These are phyloP conservation scores for Trididemnum nubilum DNA, from an alignment of 23 tunicate genomes.

Conservation along the genomic window DNA sequence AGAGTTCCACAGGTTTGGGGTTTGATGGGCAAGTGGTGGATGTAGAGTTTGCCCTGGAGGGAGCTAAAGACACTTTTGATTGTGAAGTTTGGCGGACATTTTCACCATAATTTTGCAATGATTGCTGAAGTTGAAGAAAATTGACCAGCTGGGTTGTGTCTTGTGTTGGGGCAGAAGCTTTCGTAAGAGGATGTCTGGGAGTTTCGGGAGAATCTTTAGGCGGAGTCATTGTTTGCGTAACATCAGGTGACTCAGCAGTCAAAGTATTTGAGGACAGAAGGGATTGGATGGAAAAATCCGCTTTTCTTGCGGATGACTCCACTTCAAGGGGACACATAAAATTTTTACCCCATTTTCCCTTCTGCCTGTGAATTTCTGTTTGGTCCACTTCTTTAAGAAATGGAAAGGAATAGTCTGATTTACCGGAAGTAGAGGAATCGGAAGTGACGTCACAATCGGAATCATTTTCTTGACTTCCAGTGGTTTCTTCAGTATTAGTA, in stretches of 20 bases:
- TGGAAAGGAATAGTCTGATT: background rate
- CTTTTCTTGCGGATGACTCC: slow-evolving; percentile 4
- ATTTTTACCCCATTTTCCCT: background rate
- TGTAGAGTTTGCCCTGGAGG: background rate
- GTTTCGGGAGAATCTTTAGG: background rate
- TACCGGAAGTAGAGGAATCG: background rate
- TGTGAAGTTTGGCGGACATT: background rate
- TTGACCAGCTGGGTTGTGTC: background rate
- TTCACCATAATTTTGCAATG: background rate
- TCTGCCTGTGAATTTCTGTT: background rate
- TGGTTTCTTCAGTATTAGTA: background rate
- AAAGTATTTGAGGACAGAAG: slow-evolving; percentile 9
- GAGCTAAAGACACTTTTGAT: background rate
- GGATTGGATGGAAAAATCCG: slow-evolving; percentile 48
- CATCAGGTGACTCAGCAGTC: background rate
- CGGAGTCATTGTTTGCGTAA: background rate
- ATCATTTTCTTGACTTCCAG: background rate
- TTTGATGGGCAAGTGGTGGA: background rate
- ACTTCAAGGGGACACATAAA: background rate
- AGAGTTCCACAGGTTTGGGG: background rate
- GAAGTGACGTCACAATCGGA: slow-evolving; percentile 39
- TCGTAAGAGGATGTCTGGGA: background rate
- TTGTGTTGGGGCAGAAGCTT: background rate
- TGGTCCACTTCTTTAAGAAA: background rate
- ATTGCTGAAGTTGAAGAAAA: background rate